phyloP scores from a whole-genome alignment of 1,140 invertebrate species.

The Capitella teleta region DNA sequence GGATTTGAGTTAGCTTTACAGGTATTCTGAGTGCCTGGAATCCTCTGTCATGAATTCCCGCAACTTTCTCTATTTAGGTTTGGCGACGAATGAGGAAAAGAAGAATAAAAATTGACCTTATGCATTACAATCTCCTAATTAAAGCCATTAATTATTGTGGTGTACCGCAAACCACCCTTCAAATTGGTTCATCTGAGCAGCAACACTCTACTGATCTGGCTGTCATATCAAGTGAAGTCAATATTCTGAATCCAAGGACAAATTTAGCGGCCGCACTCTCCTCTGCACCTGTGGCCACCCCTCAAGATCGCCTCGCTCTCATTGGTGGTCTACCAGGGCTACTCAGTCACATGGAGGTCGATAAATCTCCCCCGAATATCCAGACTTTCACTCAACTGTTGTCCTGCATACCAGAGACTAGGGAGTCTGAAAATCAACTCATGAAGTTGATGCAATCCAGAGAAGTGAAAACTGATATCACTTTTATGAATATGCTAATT shows the following conservation, averaged over 20 bases:
- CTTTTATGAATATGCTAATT: constrained; percentile 77
- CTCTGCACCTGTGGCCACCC: constrained; percentile 5
- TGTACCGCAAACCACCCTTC: not conserved
- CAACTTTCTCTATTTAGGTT: constrained; percentile 42
- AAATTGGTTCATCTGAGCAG: not conserved
- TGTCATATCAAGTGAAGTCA: too few relatives aligned
- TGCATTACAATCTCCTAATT: constrained; percentile 69
- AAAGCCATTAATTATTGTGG: constrained; percentile 65
- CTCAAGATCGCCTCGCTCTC: constrained; percentile 49
- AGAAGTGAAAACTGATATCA: constrained; percentile 57
- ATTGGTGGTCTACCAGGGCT: constrained; percentile 67
- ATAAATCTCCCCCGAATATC: constrained; percentile 58
- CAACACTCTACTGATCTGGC: not conserved
- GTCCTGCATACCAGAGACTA: constrained; percentile 54
- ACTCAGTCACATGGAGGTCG: constrained; percentile 56
- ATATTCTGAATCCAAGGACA: not conserved
- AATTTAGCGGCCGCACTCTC: not conserved
- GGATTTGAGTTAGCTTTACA: constrained; percentile 41
- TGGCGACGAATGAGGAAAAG: constrained; percentile 67
- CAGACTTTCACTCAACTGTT: constrained; percentile 69
- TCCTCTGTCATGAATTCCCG: not conserved
- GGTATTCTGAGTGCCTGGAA: not conserved
- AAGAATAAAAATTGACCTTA: constrained; percentile 55
- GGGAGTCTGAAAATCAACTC: constrained; percentile 54
- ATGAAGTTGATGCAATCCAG: constrained; percentile 49